Percentiles rank a stretch among this genome's conserved stretches.
Conservation (phyloP, 2,113 vertebrate species). For the Phoenicopterus ruber region DNA sequence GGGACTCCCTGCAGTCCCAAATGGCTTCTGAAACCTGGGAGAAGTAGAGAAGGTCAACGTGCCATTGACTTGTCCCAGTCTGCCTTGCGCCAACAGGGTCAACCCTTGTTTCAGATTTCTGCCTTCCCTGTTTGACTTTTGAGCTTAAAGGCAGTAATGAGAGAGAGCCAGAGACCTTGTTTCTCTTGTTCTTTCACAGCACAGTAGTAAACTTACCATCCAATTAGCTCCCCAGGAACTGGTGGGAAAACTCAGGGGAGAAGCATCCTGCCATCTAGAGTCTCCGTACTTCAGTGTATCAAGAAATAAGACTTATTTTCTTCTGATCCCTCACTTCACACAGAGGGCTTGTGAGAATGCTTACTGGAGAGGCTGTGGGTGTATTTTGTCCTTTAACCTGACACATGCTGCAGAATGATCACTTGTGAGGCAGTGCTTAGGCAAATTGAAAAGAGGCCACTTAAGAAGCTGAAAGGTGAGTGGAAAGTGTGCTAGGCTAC, state of each 20-base stretch:
- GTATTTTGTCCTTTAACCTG: not conserved
- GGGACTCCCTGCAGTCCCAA: not conserved
- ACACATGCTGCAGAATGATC: not conserved
- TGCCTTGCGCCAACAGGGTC: not conserved
- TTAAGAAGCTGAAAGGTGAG: not conserved
- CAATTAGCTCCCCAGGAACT: not conserved
- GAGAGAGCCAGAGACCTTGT: not conserved
- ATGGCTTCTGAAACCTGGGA: not conserved
- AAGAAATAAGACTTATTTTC: not conserved
- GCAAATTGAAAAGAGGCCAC: not conserved
- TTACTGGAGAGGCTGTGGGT: not conserved
- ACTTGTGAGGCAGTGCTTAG: not conserved
- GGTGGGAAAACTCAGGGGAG: not conserved
- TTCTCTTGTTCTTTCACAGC: not conserved
- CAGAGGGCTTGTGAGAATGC: not conserved
- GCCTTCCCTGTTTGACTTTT: not conserved
- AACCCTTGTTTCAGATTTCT: not conserved
- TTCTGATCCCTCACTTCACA: not conserved
- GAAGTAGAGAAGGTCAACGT: not conserved
- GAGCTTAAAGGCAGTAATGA: not conserved
- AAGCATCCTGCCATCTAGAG: not conserved
- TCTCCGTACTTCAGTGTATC: not conserved
- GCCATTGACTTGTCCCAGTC: not conserved
- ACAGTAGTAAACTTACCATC: not conserved
- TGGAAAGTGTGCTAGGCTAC: not conserved